These are phyloP conservation scores for Aleiodes sp. DNA, from an alignment of 1,140 invertebrate species.

Conservation along the genomic window DNA sequence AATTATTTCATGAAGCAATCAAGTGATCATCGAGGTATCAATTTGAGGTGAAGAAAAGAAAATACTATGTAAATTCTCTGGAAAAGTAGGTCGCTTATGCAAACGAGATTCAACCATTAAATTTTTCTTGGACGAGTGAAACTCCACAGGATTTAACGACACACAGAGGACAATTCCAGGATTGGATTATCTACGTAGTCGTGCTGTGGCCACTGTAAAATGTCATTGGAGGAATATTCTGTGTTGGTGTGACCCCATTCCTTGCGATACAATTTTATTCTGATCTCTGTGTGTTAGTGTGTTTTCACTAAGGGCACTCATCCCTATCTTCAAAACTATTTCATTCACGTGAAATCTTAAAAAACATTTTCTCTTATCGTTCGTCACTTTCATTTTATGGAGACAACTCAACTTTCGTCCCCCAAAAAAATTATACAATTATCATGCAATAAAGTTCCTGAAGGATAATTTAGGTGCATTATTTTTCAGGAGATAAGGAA, in stretches of 20 bases:
- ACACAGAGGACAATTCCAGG: conserved; percentile 25
- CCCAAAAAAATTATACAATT: too few relatives aligned
- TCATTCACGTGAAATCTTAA: too few relatives aligned
- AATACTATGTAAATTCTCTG: too few relatives aligned
- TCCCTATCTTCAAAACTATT: background rate
- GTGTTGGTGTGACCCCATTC: conserved; percentile 31
- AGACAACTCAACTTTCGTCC: too few relatives aligned
- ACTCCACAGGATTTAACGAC: conserved; percentile 27
- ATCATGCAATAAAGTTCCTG: too few relatives aligned
- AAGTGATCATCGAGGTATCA: too few relatives aligned
- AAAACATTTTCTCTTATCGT: background rate
- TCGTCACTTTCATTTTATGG: too few relatives aligned
- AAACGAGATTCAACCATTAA: background rate
- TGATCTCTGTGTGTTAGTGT: background rate
- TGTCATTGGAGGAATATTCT: conserved; percentile 25
- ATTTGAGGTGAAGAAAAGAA: too few relatives aligned
- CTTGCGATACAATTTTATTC: conserved; percentile 1
- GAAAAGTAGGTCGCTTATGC: background rate
- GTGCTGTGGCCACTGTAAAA: conserved; percentile 21
- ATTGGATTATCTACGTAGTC: conserved; percentile 31
- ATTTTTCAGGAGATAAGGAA: too few relatives aligned
- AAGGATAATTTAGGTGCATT: too few relatives aligned
- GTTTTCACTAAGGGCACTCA: background rate
- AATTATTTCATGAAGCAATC: too few relatives aligned
- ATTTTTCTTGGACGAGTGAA: conserved; percentile 20